These are phyloP conservation scores for Orius insidiosus DNA, from an alignment of 1,140 invertebrate genomes.

Conservation along the genomic window DNA sequence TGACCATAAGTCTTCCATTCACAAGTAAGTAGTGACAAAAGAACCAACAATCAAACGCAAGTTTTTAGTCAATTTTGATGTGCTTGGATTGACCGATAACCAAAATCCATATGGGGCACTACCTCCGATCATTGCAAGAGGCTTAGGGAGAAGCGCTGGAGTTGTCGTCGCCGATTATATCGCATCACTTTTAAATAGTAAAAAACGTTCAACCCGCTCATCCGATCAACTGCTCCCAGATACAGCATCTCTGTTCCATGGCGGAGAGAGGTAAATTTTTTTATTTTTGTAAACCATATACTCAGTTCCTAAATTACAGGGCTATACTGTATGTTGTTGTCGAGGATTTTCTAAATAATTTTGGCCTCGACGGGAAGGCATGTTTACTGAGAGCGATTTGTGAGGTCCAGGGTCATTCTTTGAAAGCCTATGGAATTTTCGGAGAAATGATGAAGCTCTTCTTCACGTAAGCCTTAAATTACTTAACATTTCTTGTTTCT, in stretches of 20 bases:
- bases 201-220: constrained; percentile 31
- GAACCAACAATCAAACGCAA: neutral
- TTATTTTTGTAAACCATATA: too few species aligned
- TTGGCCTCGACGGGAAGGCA: constrained; percentile 61
- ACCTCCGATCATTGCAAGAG: constrained; percentile 46
- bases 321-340: constrained; percentile 53
- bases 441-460: constrained; percentile 65
- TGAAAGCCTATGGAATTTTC: constrained; percentile 56
- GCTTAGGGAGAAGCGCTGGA: constrained; percentile 46
- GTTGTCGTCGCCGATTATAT: constrained; percentile 52
- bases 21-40: constrained; percentile 46
- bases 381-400: constrained; percentile 68
- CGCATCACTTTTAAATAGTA: constrained; percentile 43
- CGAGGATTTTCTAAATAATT: constrained; percentile 55
- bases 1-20: constrained; percentile 71
- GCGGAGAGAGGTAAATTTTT: constrained; percentile 53
- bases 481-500: too few species aligned
- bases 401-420: constrained; percentile 55
- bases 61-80: constrained; percentile 62
- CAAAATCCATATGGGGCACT: constrained; percentile 67
- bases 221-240: constrained; percentile 21
- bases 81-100: constrained; percentile 63
- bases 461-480: constrained; percentile 59
- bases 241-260: constrained; percentile 34
- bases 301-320: constrained; percentile 25